A percentile compares a stretch with the other conserved stretches of the same genome.
Evolutionary conservation across 2,113 vertebrate genomes (phyloP).

Genomic region (Rynchops niger): DNA sequence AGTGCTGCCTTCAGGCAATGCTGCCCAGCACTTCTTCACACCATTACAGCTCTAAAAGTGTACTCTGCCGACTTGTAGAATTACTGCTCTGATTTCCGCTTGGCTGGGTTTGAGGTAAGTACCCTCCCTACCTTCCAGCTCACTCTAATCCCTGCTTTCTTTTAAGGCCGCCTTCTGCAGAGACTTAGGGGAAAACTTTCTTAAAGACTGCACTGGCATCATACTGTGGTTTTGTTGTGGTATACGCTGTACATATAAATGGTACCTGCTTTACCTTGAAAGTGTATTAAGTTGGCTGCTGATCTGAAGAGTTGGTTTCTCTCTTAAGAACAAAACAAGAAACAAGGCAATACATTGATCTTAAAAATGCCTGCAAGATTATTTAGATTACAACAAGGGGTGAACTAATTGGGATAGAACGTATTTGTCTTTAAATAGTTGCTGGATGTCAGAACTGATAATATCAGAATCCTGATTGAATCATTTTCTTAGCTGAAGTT

Average conservation of each 20-base stretch:
- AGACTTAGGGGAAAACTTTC: conserved; percentile 69
- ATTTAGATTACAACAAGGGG: not conserved
- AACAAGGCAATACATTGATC: not conserved
- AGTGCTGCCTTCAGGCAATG: conserved; percentile 83
- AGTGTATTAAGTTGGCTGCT: conserved; percentile 41
- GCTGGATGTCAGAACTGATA: not conserved
- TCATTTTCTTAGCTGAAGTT: conserved; percentile 24
- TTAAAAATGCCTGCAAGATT: conserved; percentile 7
- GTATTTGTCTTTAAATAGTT: not conserved
- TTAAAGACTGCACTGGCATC: conserved; percentile 67
- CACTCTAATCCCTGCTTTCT: conserved; percentile 78
- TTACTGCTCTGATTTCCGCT: conserved; percentile 81
- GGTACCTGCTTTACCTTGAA: conserved; percentile 61
- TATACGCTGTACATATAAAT: conserved; percentile 19
- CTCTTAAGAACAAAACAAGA: not conserved
- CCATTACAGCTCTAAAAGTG: conserved; percentile 77
- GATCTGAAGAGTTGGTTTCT: conserved; percentile 42
- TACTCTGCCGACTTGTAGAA: conserved; percentile 78
- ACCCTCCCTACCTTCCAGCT: conserved; percentile 78
- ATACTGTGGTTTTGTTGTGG: conserved; percentile 70
- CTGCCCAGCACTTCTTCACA: conserved; percentile 79
- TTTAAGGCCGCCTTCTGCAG: conserved; percentile 70
- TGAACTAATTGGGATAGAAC: not conserved
- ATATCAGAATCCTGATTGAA: conserved; percentile 9
- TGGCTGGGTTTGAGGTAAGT: conserved; percentile 82